These are phyloP conservation scores for Leptinotarsa juncta DNA, from an alignment of 2,888 invertebrate species.

Conservation along the genomic window DNA sequence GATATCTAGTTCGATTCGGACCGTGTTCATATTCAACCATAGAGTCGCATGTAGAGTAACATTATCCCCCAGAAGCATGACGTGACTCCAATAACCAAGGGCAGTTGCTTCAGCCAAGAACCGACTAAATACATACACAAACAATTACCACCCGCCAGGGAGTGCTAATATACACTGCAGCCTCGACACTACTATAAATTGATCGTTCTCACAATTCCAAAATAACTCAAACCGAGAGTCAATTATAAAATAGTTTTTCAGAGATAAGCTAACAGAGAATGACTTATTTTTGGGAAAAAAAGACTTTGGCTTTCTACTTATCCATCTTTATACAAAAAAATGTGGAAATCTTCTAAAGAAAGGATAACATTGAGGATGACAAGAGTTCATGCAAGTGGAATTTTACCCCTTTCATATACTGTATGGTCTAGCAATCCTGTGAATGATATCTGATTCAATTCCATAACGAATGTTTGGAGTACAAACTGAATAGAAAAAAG, in stretches of 20 bases:
- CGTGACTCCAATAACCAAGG: constrained; percentile 88
- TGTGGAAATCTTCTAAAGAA: too few species aligned
- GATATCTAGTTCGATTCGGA: constrained; percentile 32
- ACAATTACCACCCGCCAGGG: constrained; percentile 63
- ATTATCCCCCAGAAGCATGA: constrained; percentile 89
- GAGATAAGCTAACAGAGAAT: too few species aligned
- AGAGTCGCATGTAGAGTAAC: constrained; percentile 79
- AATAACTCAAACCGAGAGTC: background rate
- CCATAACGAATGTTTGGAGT: too few species aligned
- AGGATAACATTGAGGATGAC: too few species aligned
- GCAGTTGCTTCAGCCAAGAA: constrained; percentile 75
- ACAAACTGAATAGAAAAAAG: too few species aligned
- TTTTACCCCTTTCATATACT: too few species aligned
- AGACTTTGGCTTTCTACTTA: too few species aligned
- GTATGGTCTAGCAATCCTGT: too few species aligned
- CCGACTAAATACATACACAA: constrained; percentile 68
- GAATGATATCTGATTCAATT: too few species aligned
- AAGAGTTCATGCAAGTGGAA: too few species aligned
- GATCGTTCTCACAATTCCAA: constrained; percentile 24
- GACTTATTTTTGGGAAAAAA: too few species aligned
- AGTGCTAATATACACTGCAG: constrained; percentile 66
- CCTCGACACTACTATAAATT: constrained; percentile 42
- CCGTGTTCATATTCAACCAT: constrained; percentile 63
- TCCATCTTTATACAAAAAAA: too few species aligned
- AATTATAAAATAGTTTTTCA: background rate